A percentile compares a stretch with the other conserved stretches of the same genome.
Conservation (phyloP, 2,797 vertebrate genomes). For the Pangasius sanitwongsei region DNA sequence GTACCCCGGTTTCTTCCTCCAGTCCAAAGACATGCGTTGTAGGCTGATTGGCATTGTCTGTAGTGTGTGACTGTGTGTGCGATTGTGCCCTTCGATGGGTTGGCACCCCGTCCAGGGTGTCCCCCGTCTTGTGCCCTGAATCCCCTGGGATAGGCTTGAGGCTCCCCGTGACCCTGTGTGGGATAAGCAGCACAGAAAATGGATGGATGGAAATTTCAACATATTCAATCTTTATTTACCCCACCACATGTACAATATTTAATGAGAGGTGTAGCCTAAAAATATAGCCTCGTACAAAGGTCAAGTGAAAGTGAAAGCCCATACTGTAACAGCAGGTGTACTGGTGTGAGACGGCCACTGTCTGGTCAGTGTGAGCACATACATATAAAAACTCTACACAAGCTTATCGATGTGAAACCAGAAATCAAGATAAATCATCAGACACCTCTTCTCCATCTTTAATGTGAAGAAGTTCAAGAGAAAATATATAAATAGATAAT, state of each 20-base stretch:
- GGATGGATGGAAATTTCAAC: too few relatives aligned
- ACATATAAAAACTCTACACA: neutral
- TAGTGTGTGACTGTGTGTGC: too few relatives aligned
- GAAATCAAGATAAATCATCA: neutral
- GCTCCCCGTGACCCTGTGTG: too few relatives aligned
- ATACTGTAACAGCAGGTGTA: neutral
- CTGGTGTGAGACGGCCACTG: neutral
- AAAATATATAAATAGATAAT: neutral
- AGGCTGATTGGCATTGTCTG: too few relatives aligned
- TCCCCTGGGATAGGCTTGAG: too few relatives aligned
- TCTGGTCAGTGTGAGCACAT: neutral
- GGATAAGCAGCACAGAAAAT: too few relatives aligned
- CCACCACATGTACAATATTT: neutral
- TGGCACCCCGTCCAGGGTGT: too few relatives aligned
- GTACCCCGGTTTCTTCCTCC: too few relatives aligned
- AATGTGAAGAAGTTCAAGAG: neutral
- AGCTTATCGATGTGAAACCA: neutral
- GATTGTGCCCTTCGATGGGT: too few relatives aligned
- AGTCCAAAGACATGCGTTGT: too few relatives aligned
- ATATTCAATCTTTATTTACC: neutral
- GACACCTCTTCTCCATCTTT: neutral
- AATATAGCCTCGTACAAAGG: neutral
- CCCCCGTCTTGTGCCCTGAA: too few relatives aligned
- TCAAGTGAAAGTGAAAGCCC: neutral
- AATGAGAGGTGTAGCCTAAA: neutral